phyloP scores from a whole-genome alignment of 2,888 invertebrate species.

The Metallyticus violacea region DNA sequence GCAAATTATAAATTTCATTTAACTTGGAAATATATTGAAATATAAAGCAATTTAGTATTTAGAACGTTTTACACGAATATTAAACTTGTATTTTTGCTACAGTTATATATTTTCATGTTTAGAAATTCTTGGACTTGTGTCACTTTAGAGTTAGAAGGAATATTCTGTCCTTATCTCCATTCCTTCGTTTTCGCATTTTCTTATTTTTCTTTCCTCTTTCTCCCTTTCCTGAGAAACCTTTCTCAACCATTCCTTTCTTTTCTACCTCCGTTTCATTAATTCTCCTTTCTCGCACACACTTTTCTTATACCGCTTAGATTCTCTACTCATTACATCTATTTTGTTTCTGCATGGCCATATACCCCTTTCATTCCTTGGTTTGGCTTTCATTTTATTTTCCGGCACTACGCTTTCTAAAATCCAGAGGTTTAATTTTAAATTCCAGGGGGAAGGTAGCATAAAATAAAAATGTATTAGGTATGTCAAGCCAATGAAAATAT shows the following conservation, averaged over 20 bases:
- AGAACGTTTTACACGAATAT: too few relatives aligned
- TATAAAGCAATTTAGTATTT: too few relatives aligned
- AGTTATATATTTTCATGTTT: too few relatives aligned
- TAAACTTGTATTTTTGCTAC: too few relatives aligned
- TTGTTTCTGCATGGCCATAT: background rate
- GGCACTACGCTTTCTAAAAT: background rate
- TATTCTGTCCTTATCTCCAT: background rate
- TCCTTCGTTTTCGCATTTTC: background rate
- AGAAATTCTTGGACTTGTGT: background rate
- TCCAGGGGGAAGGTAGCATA: too few relatives aligned
- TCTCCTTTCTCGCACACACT: background rate
- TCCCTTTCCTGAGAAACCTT: background rate
- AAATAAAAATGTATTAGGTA: too few relatives aligned
- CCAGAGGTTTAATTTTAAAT: background rate
- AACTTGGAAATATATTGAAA: too few relatives aligned
- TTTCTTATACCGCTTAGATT: background rate
- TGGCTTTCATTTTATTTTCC: background rate
- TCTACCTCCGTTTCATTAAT: background rate
- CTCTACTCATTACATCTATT: background rate
- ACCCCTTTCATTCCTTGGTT: background rate
- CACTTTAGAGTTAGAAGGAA: background rate
- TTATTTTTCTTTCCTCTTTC: background rate
- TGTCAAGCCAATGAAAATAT: too few relatives aligned
- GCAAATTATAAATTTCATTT: too few relatives aligned
- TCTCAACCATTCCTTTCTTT: background rate